Conservation (phyloP, 2,888 invertebrate genomes). For the Pharmacophagus antenor region DNA sequence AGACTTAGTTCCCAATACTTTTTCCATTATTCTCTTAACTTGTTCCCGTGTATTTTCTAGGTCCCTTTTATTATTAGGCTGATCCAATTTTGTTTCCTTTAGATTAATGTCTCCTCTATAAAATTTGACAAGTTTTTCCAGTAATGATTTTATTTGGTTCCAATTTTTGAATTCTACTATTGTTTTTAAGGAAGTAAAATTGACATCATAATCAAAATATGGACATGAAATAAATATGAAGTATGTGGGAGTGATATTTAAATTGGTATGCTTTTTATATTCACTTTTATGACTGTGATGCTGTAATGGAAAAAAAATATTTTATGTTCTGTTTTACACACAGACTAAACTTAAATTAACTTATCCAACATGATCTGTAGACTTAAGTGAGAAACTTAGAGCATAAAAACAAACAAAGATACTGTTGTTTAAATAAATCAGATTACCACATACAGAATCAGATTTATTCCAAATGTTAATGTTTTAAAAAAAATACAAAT, state of each 20-base stretch:
- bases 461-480: too few relatives aligned
- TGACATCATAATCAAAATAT: conserved; percentile 75
- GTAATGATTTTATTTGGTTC: conserved; percentile 55
- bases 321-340: neutral
- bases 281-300: conserved; percentile 32
- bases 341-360: too few relatives aligned
- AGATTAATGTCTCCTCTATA: conserved; percentile 50
- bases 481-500: neutral
- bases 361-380: too few relatives aligned
- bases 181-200: conserved; percentile 67
- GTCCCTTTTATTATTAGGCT: conserved; percentile 33
- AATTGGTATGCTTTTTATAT: conserved; percentile 36
- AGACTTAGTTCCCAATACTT: conserved; percentile 58
- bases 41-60: conserved; percentile 48
- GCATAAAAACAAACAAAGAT: too few relatives aligned
- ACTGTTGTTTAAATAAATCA: too few relatives aligned
- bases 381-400: too few relatives aligned
- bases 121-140: conserved; percentile 59
- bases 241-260: conserved; percentile 60
- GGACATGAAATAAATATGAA: conserved; percentile 81
- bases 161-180: conserved; percentile 80
- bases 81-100: conserved; percentile 38
- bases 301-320: conserved; percentile 9
- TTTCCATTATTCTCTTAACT: conserved; percentile 65
- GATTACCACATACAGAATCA: too few relatives aligned